Evolutionary conservation across 2,113 vertebrate genomes (phyloP).

Genomic region (Tenrec ecaudatus): DNA sequence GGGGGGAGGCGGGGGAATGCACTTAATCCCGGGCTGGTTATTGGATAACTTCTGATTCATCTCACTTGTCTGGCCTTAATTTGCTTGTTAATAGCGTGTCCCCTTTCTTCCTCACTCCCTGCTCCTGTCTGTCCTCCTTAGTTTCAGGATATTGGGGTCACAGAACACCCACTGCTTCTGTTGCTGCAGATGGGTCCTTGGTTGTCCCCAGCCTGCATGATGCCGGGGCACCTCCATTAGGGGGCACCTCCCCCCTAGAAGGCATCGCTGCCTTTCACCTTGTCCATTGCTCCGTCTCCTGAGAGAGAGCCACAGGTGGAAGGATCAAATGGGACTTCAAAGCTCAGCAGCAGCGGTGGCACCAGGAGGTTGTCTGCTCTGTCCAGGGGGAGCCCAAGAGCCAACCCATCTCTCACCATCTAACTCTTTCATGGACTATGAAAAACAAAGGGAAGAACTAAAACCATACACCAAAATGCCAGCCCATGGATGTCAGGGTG

Average conservation of each 20-base stretch:
- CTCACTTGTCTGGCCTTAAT: constrained; percentile 61
- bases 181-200: neutral
- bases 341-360: neutral
- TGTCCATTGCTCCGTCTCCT: neutral
- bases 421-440: neutral
- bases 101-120: neutral
- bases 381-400: no score
- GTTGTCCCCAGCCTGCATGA: neutral
- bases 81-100: constrained; percentile 58
- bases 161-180: neutral
- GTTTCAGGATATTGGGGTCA: constrained; percentile 16
- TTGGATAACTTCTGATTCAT: constrained; percentile 73
- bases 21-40: constrained; percentile 79
- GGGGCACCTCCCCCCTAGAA: neutral
- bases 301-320: neutral
- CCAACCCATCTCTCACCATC: neutral
- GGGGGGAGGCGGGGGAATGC: no score
- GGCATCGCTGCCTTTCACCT: neutral
- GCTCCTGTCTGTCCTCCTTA: constrained; percentile 35
- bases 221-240: neutral
- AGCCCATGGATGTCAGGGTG: neutral
- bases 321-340: neutral
- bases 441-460: neutral
- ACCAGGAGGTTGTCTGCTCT: neutral
- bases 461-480: neutral